Evolutionary conservation across 1,140 invertebrate genomes (phyloP).

Genomic region (Heliconius hermathena): DNA sequence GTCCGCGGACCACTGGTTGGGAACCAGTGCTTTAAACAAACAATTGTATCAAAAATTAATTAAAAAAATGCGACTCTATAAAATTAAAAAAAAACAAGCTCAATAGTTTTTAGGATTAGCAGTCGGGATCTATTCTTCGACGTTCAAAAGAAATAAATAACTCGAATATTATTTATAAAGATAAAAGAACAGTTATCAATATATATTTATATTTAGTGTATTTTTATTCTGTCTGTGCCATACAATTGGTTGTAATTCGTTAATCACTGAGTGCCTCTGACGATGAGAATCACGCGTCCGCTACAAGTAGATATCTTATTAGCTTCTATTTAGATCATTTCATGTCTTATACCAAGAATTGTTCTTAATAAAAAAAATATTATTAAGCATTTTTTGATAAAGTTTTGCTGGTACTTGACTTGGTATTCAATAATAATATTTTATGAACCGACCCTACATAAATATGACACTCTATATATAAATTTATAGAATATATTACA

Average conservation of each 20-base stretch:
- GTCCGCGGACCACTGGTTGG: too few relatives aligned
- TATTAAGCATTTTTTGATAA: background rate
- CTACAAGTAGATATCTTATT: background rate
- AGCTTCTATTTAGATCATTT: background rate
- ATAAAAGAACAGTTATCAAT: too few relatives aligned
- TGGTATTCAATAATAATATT: background rate
- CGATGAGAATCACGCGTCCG: background rate
- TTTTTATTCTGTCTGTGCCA: background rate
- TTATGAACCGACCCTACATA: background rate
- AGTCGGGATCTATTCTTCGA: too few relatives aligned
- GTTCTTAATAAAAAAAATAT: background rate
- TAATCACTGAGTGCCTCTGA: constrained; percentile 7
- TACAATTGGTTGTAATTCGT: constrained; percentile 6
- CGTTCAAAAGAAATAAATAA: too few relatives aligned
- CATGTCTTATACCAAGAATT: background rate
- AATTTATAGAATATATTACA: background rate
- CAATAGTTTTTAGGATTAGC: too few relatives aligned
- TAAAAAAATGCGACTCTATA: too few relatives aligned
- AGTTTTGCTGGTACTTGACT: background rate
- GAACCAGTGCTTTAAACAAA: too few relatives aligned
- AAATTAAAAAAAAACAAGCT: too few relatives aligned
- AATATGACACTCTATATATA: background rate
- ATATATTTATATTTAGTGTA: too few relatives aligned
- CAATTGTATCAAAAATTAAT: too few relatives aligned
- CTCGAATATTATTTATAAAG: too few relatives aligned